A percentile compares a stretch with the other conserved stretches of the same genome.
phyloP scores from a whole-genome alignment of 2,113 vertebrate species.

The Tiliqua scincoides region DNA sequence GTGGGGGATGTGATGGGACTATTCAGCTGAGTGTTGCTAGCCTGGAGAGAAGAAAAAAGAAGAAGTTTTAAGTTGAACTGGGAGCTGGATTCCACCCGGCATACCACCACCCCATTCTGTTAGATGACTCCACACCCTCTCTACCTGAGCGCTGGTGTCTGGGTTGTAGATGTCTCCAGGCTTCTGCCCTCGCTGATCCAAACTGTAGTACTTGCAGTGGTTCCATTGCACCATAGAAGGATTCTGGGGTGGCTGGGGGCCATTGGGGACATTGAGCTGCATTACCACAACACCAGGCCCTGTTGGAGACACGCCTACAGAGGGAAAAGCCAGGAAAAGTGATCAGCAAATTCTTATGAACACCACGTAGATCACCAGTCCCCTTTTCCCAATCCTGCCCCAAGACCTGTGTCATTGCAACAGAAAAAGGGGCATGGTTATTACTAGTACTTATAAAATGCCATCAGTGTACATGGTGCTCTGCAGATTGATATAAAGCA shows the following conservation, averaged over 20 bases:
- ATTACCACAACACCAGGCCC: constrained; percentile 95
- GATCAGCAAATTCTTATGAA: background rate
- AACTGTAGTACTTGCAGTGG: constrained; percentile 97
- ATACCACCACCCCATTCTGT: background rate
- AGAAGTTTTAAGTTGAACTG: background rate
- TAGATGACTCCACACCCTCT: background rate
- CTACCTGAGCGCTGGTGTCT: constrained; percentile 89
- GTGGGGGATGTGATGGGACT: constrained; percentile 94
- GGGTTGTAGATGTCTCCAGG: constrained; percentile 91
- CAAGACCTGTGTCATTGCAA: background rate
- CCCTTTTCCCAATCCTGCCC: background rate
- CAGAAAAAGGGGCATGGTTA: background rate
- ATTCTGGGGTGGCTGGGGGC: constrained; percentile 86
- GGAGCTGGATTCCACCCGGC: no score
- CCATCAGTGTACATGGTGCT: background rate
- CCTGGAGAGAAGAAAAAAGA: constrained; percentile 21
- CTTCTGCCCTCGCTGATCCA: constrained; percentile 94
- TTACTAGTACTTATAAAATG: background rate
- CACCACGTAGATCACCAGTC: background rate
- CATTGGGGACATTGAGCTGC: constrained; percentile 96
- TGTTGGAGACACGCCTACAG: constrained; percentile 88
- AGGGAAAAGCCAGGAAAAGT: background rate
- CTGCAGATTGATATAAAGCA: background rate
- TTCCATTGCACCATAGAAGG: constrained; percentile 96
- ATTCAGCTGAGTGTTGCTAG: constrained; percentile 89